A percentile compares a stretch with the other conserved stretches of the same genome.
These are phyloP conservation scores for Pseudomyrmex cubaensis DNA, from an alignment of 1,140 invertebrate genomes.

Conservation along the genomic window DNA sequence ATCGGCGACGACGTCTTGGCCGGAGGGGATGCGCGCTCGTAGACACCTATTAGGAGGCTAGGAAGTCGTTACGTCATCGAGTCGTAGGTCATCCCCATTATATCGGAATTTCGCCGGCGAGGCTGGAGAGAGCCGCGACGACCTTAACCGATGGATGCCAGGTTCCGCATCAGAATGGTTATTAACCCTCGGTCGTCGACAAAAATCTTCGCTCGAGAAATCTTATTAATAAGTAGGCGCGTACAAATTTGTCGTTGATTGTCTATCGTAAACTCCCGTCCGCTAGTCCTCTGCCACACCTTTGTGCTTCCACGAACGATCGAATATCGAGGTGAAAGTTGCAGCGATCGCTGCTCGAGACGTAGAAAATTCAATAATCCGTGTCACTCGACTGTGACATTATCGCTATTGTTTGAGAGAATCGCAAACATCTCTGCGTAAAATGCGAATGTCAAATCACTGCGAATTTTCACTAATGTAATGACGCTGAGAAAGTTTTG, in stretches of 20 bases:
- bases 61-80: slow-evolving; percentile 83
- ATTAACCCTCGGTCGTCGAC: slow-evolving; percentile 77
- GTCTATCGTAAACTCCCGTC: background rate
- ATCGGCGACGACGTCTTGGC: slow-evolving; percentile 49
- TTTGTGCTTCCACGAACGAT: background rate
- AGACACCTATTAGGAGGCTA: slow-evolving; percentile 77
- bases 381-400: background rate
- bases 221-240: slow-evolving; percentile 74
- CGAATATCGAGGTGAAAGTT: slow-evolving; percentile 8
- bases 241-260: slow-evolving; percentile 4
- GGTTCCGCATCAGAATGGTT: slow-evolving; percentile 77
- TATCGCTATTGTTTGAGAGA: background rate
- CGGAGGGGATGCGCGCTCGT: slow-evolving; percentile 58
- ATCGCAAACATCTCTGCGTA: no score
- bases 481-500: background rate
- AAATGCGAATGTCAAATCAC: no score
- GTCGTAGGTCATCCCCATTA: slow-evolving; percentile 83
- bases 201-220: slow-evolving; percentile 61
- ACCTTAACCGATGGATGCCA: slow-evolving; percentile 70
- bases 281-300: background rate
- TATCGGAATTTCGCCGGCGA: slow-evolving; percentile 80
- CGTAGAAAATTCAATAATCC: slow-evolving; percentile 12
- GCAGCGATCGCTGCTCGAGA: background rate
- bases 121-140: slow-evolving; percentile 65
- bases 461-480: no score